Evolutionary conservation across 2,113 vertebrate genomes (phyloP).

Genomic region (Phasianus colchicus): DNA sequence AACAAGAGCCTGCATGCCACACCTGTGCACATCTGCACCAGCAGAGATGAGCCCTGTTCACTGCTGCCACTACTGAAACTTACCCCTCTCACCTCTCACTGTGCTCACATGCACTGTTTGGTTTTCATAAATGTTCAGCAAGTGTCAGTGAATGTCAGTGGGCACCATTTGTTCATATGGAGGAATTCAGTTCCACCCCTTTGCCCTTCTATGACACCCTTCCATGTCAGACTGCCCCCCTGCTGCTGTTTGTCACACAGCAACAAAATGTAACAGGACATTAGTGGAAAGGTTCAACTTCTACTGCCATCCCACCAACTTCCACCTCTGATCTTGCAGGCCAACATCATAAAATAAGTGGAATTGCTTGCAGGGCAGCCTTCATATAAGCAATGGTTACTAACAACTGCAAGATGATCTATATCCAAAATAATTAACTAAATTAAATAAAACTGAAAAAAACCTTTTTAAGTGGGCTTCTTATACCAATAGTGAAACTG

Average conservation of each 20-base stretch:
- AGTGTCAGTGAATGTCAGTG: too few species aligned
- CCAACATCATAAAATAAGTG: background rate
- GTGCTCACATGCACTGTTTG: background rate
- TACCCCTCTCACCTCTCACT: too few species aligned
- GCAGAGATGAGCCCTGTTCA: too few species aligned
- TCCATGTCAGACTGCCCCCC: background rate
- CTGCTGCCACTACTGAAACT: too few species aligned
- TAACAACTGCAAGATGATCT: background rate
- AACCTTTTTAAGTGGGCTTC: background rate
- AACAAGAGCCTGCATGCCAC: too few species aligned
- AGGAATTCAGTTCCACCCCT: background rate
- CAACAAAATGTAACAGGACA: background rate
- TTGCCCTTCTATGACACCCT: background rate
- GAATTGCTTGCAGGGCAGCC: too few species aligned
- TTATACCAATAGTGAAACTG: background rate
- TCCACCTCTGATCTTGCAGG: background rate
- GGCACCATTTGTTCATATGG: too few species aligned
- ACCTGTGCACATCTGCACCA: too few species aligned
- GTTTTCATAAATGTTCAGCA: background rate
- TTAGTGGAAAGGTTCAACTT: background rate
- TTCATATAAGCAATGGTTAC: background rate
- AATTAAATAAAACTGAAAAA: background rate
- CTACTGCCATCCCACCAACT: background rate
- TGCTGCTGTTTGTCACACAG: background rate
- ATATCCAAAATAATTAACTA: background rate